Percentiles rank a stretch among this genome's conserved stretches.
Conservation (phyloP, 2,113 vertebrate species). For the Lepus timidus region DNA sequence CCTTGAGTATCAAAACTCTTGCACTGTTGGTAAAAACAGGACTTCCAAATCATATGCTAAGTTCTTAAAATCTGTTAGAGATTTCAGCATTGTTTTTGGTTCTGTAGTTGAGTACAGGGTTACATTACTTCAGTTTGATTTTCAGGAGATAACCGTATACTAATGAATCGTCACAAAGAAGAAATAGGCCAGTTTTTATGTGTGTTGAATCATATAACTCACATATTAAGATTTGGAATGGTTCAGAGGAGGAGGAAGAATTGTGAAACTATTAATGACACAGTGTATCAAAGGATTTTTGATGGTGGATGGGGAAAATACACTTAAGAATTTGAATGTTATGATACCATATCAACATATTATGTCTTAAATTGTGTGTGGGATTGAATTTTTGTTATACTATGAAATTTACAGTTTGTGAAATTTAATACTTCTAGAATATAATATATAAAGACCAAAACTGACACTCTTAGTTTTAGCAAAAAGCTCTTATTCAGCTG, state of each 20-base stretch:
- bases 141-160: neutral
- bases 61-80: neutral
- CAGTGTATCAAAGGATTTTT: slow-evolving; percentile 49
- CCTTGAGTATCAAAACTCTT: neutral
- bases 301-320: neutral
- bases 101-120: neutral
- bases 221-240: slow-evolving; percentile 48
- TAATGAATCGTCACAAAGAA: slow-evolving; percentile 13
- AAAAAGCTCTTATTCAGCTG: slow-evolving; percentile 42
- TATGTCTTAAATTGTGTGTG: slow-evolving; percentile 22
- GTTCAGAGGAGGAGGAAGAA: slow-evolving; percentile 24
- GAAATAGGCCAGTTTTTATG: slow-evolving; percentile 23
- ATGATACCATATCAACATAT: neutral
- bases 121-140: slow-evolving; percentile 33
- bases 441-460: neutral
- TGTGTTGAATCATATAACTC: neutral
- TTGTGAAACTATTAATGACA: neutral
- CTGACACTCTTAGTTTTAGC: slow-evolving; percentile 7
- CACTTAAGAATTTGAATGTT: slow-evolving; percentile 7
- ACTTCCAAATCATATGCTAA: neutral
- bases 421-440: slow-evolving; percentile 52
- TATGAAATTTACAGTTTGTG: slow-evolving; percentile 38
- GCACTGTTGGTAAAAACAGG: neutral
- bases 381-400: slow-evolving; percentile 46
- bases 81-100: neutral